A percentile compares a stretch with the other conserved stretches of the same genome.
These are phyloP conservation scores for Anolis apletophallus DNA, from an alignment of 2,797 vertebrate genomes.

Conservation along the genomic window DNA sequence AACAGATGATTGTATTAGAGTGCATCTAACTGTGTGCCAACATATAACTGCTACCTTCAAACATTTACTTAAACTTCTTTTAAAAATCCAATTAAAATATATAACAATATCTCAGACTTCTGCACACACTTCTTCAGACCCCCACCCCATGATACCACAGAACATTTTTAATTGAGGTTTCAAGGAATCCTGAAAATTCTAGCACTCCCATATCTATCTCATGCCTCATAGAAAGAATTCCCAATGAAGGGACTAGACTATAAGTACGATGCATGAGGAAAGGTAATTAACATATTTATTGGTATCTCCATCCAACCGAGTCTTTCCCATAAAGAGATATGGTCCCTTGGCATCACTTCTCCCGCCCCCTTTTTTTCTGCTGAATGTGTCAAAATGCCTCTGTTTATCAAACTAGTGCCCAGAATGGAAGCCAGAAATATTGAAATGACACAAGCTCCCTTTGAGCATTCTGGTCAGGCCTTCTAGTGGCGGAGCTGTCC, in stretches of 20 bases:
- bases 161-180: conserved; percentile 36
- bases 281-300: conserved; percentile 71
- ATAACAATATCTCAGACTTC: background rate
- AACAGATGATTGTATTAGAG: background rate
- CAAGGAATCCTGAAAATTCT: conserved; percentile 29
- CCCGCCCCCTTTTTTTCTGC: conserved; percentile 52
- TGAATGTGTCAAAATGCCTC: conserved; percentile 62
- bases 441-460: conserved; percentile 57
- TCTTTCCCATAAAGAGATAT: conserved; percentile 71
- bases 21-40: background rate
- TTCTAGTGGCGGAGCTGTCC: conserved; percentile 55
- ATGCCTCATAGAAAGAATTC: conserved; percentile 54
- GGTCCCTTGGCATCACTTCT: conserved; percentile 70
- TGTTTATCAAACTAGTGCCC: conserved; percentile 65
- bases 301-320: conserved; percentile 66
- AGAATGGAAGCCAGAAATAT: conserved; percentile 62
- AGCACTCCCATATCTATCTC: conserved; percentile 20
- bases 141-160: conserved; percentile 14
- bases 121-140: conserved; percentile 20
- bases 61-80: conserved; percentile 33
- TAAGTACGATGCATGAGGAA: conserved; percentile 49
- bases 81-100: background rate
- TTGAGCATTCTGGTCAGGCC: conserved; percentile 44
- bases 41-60: conserved; percentile 19
- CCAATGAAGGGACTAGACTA: conserved; percentile 51